Conservation (phyloP, 2,888 invertebrate genomes). For the Anticlea derivata region DNA sequence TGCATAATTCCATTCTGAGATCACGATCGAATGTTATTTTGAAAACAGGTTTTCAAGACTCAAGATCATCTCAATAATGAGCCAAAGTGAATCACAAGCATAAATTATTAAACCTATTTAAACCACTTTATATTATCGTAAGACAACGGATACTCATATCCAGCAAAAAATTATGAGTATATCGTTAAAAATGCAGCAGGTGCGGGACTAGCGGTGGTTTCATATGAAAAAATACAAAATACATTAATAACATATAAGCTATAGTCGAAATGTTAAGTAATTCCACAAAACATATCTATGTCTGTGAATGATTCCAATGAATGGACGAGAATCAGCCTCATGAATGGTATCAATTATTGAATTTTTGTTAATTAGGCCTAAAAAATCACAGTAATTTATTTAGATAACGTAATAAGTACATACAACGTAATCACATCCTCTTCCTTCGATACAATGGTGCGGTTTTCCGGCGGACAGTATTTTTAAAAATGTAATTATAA, state of each 20-base stretch:
- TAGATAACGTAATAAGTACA: neutral
- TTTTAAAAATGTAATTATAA: neutral
- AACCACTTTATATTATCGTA: too few relatives aligned
- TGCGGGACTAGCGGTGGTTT: too few relatives aligned
- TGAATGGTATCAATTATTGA: too few relatives aligned
- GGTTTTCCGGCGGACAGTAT: constrained; percentile 14
- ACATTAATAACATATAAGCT: too few relatives aligned
- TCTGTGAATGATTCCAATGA: too few relatives aligned
- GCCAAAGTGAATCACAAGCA: neutral
- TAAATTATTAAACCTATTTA: neutral
- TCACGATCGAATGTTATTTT: neutral
- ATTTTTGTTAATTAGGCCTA: neutral
- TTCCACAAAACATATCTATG: too few relatives aligned
- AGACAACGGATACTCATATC: too few relatives aligned
- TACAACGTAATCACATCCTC: constrained; percentile 20
- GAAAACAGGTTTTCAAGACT: neutral
- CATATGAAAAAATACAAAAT: too few relatives aligned
- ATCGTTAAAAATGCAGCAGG: too few relatives aligned
- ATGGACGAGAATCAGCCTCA: too few relatives aligned
- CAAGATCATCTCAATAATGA: neutral
- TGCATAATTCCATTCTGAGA: neutral
- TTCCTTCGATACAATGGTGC: constrained; percentile 8
- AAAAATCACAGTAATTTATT: neutral
- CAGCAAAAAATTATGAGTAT: too few relatives aligned
- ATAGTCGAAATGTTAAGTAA: too few relatives aligned